Evolutionary conservation across 1,140 invertebrate genomes (phyloP).

Genomic region (Micrasema minimum): DNA sequence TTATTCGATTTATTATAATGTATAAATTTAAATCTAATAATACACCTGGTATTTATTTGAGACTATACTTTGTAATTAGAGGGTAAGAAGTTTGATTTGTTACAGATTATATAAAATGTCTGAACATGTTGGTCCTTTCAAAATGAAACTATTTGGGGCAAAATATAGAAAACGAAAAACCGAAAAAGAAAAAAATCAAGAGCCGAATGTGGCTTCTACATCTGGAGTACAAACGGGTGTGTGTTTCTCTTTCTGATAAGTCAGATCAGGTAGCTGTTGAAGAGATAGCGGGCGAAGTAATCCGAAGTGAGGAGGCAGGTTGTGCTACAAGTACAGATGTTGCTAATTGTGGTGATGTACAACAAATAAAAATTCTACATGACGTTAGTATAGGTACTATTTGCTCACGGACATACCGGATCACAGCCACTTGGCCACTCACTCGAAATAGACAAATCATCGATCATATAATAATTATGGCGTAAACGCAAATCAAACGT

Average conservation of each 20-base stretch:
- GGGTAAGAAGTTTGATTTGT: too few species aligned
- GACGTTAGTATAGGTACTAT: slow-evolving; percentile 50
- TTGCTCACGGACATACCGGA: slow-evolving; percentile 38
- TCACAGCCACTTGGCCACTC: slow-evolving; percentile 40
- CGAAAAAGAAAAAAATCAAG: slow-evolving; percentile 35
- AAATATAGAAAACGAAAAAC: slow-evolving; percentile 16
- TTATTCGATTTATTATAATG: too few species aligned
- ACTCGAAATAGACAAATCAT: too few species aligned
- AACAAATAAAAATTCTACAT: slow-evolving; percentile 53
- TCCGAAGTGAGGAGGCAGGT: slow-evolving; percentile 30
- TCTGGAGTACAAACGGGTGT: slow-evolving; percentile 49
- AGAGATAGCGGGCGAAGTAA: slow-evolving; percentile 48
- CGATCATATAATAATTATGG: slow-evolving; percentile 52
- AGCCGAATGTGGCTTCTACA: slow-evolving; percentile 51
- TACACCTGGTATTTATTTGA: too few species aligned
- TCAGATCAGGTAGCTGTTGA: too few species aligned
- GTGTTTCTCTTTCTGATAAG: too few species aligned
- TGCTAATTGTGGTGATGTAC: slow-evolving; percentile 50
- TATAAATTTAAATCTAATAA: too few species aligned
- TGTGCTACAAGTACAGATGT: slow-evolving; percentile 45
- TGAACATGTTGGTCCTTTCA: neutral
- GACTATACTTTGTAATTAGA: too few species aligned
- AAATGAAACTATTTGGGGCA: slow-evolving; percentile 3
- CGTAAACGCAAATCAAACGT: slow-evolving; percentile 50
- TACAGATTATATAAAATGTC: too few species aligned